Evolutionary conservation across 2,888 invertebrate genomes (phyloP).

Genomic region (Tribolium freemani): DNA sequence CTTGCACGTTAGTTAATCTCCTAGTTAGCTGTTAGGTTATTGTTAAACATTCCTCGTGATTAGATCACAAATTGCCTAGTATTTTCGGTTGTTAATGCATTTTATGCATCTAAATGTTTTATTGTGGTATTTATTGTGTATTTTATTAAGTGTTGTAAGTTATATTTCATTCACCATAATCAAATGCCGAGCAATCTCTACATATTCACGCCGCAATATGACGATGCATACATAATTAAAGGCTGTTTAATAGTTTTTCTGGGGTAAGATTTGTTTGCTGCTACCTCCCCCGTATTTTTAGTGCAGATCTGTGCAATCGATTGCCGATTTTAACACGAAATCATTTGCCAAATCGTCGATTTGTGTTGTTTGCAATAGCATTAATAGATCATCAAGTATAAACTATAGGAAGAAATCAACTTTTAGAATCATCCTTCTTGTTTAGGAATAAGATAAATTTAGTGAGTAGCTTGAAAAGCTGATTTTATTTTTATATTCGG

Average conservation of each 20-base stretch:
- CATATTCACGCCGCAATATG: slow-evolving; percentile 19
- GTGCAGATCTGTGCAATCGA: slow-evolving; percentile 37
- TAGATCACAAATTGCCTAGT: slow-evolving; percentile 51
- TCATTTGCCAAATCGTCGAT: slow-evolving; percentile 10
- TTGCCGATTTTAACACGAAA: slow-evolving; percentile 1
- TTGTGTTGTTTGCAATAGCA: slow-evolving; percentile 36
- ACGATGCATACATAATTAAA: slow-evolving; percentile 21
- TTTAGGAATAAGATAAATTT: slow-evolving; percentile 44
- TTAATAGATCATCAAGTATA: slow-evolving; percentile 20
- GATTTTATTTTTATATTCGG: slow-evolving; percentile 60
- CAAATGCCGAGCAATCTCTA: slow-evolving; percentile 23
- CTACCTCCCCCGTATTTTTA: slow-evolving; percentile 37
- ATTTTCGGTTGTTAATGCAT: slow-evolving; percentile 59
- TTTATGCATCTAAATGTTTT: slow-evolving; percentile 59
- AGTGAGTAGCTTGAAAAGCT: slow-evolving; percentile 57
- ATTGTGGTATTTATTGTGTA: slow-evolving; percentile 54
- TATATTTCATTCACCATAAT: slow-evolving; percentile 26
- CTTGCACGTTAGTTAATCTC: slow-evolving; percentile 39
- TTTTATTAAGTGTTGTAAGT: slow-evolving; percentile 48
- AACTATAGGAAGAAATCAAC: slow-evolving; percentile 22
- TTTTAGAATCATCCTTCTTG: slow-evolving; percentile 36
- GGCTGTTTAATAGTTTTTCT: slow-evolving; percentile 14
- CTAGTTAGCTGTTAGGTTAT: slow-evolving; percentile 44
- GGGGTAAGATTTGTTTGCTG: slow-evolving; percentile 36
- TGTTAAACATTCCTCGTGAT: slow-evolving; percentile 61